These are phyloP conservation scores for Moxostoma hubbsi DNA, from an alignment of 2,797 vertebrate species.

Conservation along the genomic window DNA sequence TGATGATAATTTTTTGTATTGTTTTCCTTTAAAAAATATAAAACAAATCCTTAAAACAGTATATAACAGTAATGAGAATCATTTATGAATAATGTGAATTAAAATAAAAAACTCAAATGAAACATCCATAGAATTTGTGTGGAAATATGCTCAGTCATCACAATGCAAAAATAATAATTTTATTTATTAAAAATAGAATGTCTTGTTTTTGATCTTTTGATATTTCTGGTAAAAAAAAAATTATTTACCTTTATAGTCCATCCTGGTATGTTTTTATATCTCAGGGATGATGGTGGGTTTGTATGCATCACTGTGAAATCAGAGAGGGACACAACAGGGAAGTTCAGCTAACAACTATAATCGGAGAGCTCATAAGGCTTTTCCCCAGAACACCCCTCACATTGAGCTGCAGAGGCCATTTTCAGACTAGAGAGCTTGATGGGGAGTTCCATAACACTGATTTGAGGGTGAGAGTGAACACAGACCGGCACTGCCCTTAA, in stretches of 20 bases:
- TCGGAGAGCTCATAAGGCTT: slow-evolving; percentile 42
- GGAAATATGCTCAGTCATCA: too few relatives aligned
- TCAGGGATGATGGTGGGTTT: slow-evolving; percentile 42
- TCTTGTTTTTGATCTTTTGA: too few relatives aligned
- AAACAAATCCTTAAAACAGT: too few relatives aligned
- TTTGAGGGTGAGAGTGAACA: slow-evolving; percentile 21
- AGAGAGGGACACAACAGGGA: slow-evolving; percentile 38
- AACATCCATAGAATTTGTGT: too few relatives aligned
- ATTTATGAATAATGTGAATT: too few relatives aligned
- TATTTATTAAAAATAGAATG: too few relatives aligned
- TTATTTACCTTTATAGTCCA: slow-evolving; percentile 16
- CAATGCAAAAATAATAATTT: too few relatives aligned
- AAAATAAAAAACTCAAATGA: too few relatives aligned
- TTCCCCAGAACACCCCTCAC: slow-evolving; percentile 49
- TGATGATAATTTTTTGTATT: too few relatives aligned
- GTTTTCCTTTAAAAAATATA: too few relatives aligned
- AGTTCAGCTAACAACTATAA: slow-evolving; percentile 56
- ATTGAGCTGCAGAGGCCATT: slow-evolving; percentile 37
- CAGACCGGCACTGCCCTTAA: slow-evolving; percentile 13
- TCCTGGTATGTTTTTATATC: slow-evolving; percentile 28
- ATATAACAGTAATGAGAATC: too few relatives aligned
- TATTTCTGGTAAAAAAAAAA: too few relatives aligned
- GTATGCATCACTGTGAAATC: slow-evolving; percentile 44
- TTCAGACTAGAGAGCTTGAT: slow-evolving; percentile 39
- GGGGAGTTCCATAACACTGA: slow-evolving; percentile 39